A percentile compares a stretch with the other conserved stretches of the same genome.
Evolutionary conservation across 2,113 vertebrate species (phyloP).

Genomic region (Platysteira castanea): DNA sequence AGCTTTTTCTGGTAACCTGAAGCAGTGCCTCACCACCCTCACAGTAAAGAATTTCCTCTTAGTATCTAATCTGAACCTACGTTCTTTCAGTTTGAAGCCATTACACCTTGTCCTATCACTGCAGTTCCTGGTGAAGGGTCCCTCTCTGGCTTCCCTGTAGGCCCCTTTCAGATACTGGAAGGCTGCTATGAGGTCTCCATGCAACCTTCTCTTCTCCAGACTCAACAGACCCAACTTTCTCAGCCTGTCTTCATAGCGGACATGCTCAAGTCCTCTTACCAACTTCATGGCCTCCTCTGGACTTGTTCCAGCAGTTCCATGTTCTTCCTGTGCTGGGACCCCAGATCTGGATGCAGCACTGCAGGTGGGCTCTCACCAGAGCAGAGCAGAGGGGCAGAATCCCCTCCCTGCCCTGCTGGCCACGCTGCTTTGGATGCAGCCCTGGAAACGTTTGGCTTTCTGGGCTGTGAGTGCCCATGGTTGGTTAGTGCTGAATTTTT

Average conservation of each 20-base stretch:
- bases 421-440: background rate
- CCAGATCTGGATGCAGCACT: background rate
- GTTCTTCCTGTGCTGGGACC: background rate
- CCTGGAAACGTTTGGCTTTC: background rate
- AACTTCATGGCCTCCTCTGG: background rate
- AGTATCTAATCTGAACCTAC: background rate
- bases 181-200: background rate
- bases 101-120: background rate
- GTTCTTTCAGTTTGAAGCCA: background rate
- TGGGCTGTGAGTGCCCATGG: background rate
- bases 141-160: background rate
- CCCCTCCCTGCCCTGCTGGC: background rate
- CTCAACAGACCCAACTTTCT: background rate
- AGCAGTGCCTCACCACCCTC: background rate
- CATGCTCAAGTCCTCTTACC: background rate
- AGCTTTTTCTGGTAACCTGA: background rate
- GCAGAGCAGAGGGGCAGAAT: background rate
- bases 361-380: background rate
- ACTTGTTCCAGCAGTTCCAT: accelerated
- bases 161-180: background rate
- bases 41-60: background rate
- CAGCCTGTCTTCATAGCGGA: background rate
- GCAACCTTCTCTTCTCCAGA: background rate
- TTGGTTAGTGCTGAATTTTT: background rate
- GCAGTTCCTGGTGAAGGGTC: background rate